phyloP scores from a whole-genome alignment of 2,113 vertebrate genomes.

The Platanista minor region DNA sequence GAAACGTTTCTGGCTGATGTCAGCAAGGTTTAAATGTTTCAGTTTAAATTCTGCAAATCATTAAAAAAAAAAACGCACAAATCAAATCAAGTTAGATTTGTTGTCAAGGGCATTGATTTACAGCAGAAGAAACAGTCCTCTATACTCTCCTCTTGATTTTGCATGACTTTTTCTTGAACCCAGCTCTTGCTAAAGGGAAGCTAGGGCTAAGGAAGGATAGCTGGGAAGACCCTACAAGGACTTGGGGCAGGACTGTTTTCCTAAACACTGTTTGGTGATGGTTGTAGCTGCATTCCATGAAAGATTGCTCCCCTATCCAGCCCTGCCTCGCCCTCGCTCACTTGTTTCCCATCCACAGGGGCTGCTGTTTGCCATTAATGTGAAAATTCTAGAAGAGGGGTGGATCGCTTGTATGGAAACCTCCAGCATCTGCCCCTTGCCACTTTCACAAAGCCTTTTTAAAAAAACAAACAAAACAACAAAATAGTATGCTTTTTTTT shows the following conservation, averaged over 20 bases:
- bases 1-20: background rate
- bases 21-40: background rate
- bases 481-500: background rate
- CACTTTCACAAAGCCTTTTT: background rate
- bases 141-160: no score
- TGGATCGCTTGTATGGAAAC: background rate
- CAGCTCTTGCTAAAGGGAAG: background rate
- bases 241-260: background rate
- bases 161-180: background rate
- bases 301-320: background rate
- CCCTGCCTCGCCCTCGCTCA: background rate
- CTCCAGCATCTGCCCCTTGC: background rate
- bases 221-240: background rate
- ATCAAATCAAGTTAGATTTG: background rate
- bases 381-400: background rate
- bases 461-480: background rate
- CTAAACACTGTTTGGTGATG: background rate
- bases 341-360: background rate
- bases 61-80: background rate
- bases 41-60: background rate
- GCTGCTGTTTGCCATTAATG: background rate
- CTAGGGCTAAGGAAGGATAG: fast-evolving
- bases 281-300: background rate
- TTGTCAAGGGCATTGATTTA: background rate
- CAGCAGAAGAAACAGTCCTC: background rate